These are phyloP conservation scores for Mustelus asterias DNA, from an alignment of 2,113 vertebrate species.

Conservation along the genomic window DNA sequence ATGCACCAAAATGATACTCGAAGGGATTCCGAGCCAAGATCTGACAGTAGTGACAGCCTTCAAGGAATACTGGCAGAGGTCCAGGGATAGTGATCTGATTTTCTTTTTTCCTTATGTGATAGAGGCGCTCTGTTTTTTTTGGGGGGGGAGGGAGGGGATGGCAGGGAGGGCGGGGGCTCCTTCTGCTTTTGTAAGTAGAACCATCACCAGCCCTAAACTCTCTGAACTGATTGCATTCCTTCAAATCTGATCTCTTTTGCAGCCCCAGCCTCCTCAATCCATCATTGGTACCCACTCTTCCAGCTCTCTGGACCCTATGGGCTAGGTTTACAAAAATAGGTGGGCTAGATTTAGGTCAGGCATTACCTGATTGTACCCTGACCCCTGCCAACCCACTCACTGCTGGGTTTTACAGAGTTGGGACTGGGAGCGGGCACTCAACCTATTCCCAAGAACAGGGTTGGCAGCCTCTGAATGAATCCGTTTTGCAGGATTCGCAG, in stretches of 20 bases:
- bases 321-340: background rate
- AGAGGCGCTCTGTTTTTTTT: background rate
- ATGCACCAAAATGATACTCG: background rate
- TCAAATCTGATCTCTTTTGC: background rate
- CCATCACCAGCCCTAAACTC: background rate
- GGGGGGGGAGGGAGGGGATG: background rate
- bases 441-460: too few species aligned
- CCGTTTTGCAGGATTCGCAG: background rate
- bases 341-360: background rate
- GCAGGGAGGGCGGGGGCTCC: background rate
- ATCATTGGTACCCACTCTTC: background rate
- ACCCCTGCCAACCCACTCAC: background rate
- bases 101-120: background rate
- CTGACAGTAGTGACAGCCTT: background rate
- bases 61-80: background rate
- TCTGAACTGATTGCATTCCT: background rate
- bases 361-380: background rate
- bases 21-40: background rate
- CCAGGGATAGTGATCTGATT: background rate
- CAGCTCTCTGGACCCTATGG: background rate
- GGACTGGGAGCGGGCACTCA: background rate
- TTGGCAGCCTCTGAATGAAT: background rate
- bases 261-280: background rate
- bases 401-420: background rate
- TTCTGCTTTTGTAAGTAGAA: background rate